Evolutionary conservation across 2,797 vertebrate genomes (phyloP).

Genomic region (Cebuella pygmaea): DNA sequence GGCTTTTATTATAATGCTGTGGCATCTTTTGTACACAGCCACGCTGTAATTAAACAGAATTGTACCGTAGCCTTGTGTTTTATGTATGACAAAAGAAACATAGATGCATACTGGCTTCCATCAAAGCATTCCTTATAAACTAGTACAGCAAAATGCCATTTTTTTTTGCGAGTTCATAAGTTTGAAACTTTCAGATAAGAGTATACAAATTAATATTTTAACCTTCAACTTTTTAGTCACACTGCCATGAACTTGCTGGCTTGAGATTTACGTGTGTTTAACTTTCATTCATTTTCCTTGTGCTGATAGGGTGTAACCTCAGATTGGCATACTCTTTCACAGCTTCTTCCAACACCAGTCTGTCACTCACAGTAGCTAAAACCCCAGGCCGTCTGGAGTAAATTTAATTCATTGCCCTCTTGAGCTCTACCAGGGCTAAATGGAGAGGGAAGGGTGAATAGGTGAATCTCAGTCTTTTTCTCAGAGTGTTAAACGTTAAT

Average conservation of each 20-base stretch:
- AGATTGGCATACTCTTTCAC: conserved; percentile 23
- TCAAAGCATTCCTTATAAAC: not conserved
- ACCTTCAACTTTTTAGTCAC: not conserved
- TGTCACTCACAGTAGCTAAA: conserved; percentile 46
- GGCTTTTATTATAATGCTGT: conserved; percentile 72
- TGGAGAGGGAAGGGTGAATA: conserved; percentile 29
- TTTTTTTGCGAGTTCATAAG: not conserved
- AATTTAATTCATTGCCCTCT: conserved; percentile 58
- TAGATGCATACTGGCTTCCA: not conserved
- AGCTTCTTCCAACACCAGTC: not conserved
- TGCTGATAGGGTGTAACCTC: not conserved
- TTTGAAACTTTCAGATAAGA: conserved; percentile 44
- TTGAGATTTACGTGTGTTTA: conserved; percentile 39
- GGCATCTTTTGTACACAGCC: conserved; percentile 27
- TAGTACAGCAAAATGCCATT: not conserved
- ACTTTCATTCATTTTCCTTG: conserved; percentile 3
- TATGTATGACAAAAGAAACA: not conserved
- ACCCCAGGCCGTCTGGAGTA: not conserved
- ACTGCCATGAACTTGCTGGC: not conserved
- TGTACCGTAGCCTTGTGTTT: not conserved
- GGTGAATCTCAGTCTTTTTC: conserved; percentile 15
- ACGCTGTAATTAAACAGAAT: conserved; percentile 10
- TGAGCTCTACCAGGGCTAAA: not conserved
- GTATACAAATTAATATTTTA: not conserved
- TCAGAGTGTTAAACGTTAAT: conserved; percentile 20